Conservation (phyloP, 2,888 invertebrate genomes). For the Teleogryllus oceanicus region DNA sequence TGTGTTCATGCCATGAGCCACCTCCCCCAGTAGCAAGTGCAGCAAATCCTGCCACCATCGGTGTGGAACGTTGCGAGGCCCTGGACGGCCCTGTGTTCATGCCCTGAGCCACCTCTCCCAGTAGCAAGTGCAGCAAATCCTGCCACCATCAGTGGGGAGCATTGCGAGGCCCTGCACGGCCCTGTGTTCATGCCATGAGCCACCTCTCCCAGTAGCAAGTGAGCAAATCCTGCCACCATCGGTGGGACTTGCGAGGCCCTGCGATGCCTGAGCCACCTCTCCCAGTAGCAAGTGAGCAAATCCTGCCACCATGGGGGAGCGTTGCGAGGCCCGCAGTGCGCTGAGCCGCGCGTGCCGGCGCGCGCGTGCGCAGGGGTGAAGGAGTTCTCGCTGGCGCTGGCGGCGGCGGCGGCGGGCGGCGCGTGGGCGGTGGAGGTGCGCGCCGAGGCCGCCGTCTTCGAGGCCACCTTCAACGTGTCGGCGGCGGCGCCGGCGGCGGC, state of each 20-base stretch:
- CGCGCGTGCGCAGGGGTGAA: slow-evolving; percentile 52
- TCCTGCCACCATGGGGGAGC: no score
- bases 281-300: not conserved
- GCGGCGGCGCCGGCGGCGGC: slow-evolving; percentile 44
- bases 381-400: slow-evolving; percentile 55
- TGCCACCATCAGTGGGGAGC: no score
- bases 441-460: slow-evolving; percentile 43
- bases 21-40: not conserved
- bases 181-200: not conserved
- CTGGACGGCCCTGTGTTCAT: not conserved
- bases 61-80: no score
- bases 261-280: no score
- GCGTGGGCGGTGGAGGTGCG: slow-evolving; percentile 57
- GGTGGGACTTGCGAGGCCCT: no score
- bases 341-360: not conserved
- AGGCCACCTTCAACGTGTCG: slow-evolving; percentile 20
- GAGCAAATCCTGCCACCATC: no score
- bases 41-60: no score
- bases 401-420: slow-evolving; percentile 56
- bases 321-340: not conserved
- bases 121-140: not conserved
- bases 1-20: not conserved
- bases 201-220: no score
- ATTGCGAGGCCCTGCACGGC: not conserved
- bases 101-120: not conserved